phyloP scores from a whole-genome alignment of 2,113 vertebrate species.

The Chinchilla lanigera region DNA sequence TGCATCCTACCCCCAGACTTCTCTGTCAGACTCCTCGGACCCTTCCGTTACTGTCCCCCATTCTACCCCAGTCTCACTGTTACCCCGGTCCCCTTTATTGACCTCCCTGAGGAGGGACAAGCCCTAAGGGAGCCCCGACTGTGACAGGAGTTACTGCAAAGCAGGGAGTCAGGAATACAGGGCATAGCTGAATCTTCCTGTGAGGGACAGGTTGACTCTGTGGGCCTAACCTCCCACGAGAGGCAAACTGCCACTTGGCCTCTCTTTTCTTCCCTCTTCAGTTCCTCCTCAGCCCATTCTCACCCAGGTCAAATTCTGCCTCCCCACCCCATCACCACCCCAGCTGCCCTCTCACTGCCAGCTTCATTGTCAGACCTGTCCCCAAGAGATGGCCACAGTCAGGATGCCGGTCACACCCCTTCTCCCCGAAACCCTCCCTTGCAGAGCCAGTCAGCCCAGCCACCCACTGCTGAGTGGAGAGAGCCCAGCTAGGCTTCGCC shows the following conservation, averaged over 20 bases:
- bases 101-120: neutral
- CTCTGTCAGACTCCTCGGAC: neutral
- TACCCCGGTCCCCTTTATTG: neutral
- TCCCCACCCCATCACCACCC: neutral
- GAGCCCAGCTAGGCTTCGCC: neutral
- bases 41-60: neutral
- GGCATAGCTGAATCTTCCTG: neutral
- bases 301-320: neutral
- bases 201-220: neutral
- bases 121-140: neutral
- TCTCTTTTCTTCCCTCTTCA: slow-evolving; percentile 6
- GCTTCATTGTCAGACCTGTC: slow-evolving; percentile 39
- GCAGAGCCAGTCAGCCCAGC: slow-evolving; percentile 7
- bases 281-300: neutral
- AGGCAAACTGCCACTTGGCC: neutral
- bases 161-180: neutral
- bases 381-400: neutral
- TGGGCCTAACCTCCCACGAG: neutral
- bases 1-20: neutral
- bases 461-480: neutral
- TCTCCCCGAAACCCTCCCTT: slow-evolving; percentile 1
- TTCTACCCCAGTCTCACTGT: neutral
- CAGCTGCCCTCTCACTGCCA: neutral
- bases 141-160: neutral
- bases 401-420: slow-evolving; percentile 13